Evolutionary conservation across 2,797 vertebrate genomes (phyloP).

Genomic region (Hemitrygon akajei): DNA sequence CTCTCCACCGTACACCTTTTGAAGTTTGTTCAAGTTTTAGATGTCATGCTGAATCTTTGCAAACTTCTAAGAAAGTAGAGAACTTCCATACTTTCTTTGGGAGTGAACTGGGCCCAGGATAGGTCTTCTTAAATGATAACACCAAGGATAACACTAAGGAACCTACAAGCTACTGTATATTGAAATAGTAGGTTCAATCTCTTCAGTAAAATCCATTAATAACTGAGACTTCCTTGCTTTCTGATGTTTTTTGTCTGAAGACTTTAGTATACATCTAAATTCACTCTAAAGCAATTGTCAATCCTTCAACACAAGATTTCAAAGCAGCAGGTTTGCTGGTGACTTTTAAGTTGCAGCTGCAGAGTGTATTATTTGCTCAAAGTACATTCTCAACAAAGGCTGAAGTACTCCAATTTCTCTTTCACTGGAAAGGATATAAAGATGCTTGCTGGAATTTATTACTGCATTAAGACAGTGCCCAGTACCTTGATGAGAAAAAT

Average conservation of each 20-base stretch:
- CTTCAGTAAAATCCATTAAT: background rate
- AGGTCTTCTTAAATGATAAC: background rate
- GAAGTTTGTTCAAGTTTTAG: too few species aligned
- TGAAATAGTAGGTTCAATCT: background rate
- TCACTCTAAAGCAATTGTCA: background rate
- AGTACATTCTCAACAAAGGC: background rate
- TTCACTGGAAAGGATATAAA: background rate
- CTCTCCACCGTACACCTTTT: too few species aligned
- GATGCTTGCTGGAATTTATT: background rate
- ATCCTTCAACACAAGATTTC: background rate
- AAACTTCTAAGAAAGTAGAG: too few species aligned
- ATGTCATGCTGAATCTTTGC: too few species aligned
- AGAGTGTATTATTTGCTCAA: background rate
- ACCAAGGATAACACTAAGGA: background rate
- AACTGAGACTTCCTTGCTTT: background rate
- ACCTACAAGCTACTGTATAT: background rate
- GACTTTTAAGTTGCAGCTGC: too few species aligned
- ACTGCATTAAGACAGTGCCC: background rate
- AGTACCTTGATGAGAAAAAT: conserved; percentile 22
- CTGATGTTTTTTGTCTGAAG: background rate
- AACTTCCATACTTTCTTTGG: too few species aligned
- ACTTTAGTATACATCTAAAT: background rate
- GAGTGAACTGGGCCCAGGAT: too few species aligned
- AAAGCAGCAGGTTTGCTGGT: background rate
- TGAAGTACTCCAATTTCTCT: background rate